phyloP scores from a whole-genome alignment of 1,140 invertebrate species.

The Solenopsis invicta region DNA sequence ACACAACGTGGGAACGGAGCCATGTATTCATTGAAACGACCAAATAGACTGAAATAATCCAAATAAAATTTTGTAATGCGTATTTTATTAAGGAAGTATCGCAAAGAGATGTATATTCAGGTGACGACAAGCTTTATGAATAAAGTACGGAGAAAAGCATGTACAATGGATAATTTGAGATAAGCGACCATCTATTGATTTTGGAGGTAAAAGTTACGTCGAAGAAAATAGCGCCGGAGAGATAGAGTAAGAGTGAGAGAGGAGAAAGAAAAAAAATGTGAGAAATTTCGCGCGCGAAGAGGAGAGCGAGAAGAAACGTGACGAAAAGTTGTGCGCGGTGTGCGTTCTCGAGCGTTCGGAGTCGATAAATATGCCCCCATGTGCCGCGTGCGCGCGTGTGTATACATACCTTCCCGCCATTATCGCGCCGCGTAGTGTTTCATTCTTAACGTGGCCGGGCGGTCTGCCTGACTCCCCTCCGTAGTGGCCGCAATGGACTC shows the following conservation, averaged over 20 bases:
- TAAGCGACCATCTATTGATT: conserved; percentile 58
- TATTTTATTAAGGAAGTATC: conserved; percentile 18
- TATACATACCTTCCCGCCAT: conserved; percentile 80
- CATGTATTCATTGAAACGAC: background rate
- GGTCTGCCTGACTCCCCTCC: conserved; percentile 67
- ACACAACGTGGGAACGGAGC: background rate
- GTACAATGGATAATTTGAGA: conserved; percentile 3
- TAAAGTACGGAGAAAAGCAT: conserved; percentile 1
- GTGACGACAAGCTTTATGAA: background rate
- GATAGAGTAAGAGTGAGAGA: background rate
- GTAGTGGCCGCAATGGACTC: conserved; percentile 78
- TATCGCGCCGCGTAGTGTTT: conserved; percentile 72
- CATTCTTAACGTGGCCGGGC: conserved; percentile 76
- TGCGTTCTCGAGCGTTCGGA: conserved; percentile 61
- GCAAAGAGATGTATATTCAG: background rate
- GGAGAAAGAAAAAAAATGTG: background rate
- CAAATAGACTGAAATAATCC: background rate
- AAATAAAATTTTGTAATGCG: conserved; percentile 18
- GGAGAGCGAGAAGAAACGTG: conserved; percentile 25
- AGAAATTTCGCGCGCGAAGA: background rate
- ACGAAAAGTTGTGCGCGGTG: conserved; percentile 59
- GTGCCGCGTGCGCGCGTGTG: conserved; percentile 67
- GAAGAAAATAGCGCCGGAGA: background rate
- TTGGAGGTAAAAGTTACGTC: conserved; percentile 28
- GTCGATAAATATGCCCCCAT: conserved; percentile 61